Evolutionary conservation across 1,140 invertebrate species (phyloP), one percentile per base, ranked within the genome.

Genomic region (Drosophila watanabei): DNA sequence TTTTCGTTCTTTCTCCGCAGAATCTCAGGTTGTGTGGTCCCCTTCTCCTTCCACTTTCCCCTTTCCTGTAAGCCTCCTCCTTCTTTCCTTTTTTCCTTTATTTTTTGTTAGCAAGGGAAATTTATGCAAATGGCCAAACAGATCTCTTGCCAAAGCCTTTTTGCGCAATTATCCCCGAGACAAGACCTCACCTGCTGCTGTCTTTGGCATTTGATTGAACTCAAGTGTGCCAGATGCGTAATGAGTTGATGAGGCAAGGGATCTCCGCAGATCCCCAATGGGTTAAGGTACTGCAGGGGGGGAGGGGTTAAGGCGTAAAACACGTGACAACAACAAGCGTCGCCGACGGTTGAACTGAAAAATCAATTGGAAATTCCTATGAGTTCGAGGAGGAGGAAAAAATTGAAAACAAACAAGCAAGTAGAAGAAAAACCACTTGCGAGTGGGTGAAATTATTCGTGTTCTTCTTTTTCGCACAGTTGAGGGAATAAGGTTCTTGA

Each of bases 221-320:
- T 89, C 85, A 78, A 85, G 69, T 88, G 84, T 88, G 85, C 85
- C 85, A 89, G 77, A 84, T 88, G 87, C 80, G 72, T 70, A 66
- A 77, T 68, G 59, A 45, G 41, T 68, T 57, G 62, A 51, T 48
- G 43, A 54, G 52, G 60, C 45, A 57, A 61, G 58, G 72, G 69
- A 71, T 39, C 32, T 24, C 24, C 24, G 3, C 14, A 20, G 20
- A 24, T 52, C 24, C 60, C 60, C n/a, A 28, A 28, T 24, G 35
- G 35, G 1, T 20, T 5, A 14, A 9, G 33, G 24, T 20, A 18
- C 24, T 16, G n/a, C 0, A 24, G 14, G 33, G 11, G n/a, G n/a
- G n/a, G n/a, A n/a, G n/a, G n/a, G 41, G 16, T 11, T 18, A 14
- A 20, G 45, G 18, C 18, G 28, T 20, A 45, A 43, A 35, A 83